Conservation (phyloP, 2,797 vertebrate species). For the Oophaga sylvatica region DNA sequence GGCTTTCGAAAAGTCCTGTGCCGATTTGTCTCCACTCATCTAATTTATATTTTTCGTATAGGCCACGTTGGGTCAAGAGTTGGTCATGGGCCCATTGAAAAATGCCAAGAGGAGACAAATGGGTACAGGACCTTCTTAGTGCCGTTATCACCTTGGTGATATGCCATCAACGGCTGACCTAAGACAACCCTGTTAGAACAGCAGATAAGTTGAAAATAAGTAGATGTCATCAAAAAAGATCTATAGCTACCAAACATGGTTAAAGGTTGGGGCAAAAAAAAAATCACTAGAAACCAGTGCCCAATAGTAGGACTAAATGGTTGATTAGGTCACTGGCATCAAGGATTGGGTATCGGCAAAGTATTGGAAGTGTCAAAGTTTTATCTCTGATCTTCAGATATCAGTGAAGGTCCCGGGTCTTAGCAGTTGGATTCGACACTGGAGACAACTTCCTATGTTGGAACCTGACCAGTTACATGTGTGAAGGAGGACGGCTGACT, state of each 20-base stretch:
- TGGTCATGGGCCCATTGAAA: not conserved
- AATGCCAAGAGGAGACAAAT: not conserved
- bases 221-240: not conserved
- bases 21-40: not conserved
- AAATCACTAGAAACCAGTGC: too few relatives aligned
- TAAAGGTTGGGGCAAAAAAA: too few relatives aligned
- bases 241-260: not conserved
- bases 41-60: not conserved
- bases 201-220: not conserved
- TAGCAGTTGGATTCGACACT: too few relatives aligned
- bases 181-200: not conserved
- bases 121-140: not conserved
- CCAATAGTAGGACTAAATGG: not conserved
- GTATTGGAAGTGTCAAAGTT: not conserved
- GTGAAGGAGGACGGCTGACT: too few relatives aligned
- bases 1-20: not conserved
- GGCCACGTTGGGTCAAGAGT: not conserved
- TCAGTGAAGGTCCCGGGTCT: too few relatives aligned
- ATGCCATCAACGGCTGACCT: not conserved
- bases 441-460: too few relatives aligned
- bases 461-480: too few relatives aligned
- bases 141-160: too few relatives aligned
- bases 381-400: not conserved
- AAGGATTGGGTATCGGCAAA: too few relatives aligned
- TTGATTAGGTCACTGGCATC: not conserved